These are phyloP conservation scores for Heterochromis multidens DNA, from an alignment of 2,113 vertebrate species.

Conservation along the genomic window DNA sequence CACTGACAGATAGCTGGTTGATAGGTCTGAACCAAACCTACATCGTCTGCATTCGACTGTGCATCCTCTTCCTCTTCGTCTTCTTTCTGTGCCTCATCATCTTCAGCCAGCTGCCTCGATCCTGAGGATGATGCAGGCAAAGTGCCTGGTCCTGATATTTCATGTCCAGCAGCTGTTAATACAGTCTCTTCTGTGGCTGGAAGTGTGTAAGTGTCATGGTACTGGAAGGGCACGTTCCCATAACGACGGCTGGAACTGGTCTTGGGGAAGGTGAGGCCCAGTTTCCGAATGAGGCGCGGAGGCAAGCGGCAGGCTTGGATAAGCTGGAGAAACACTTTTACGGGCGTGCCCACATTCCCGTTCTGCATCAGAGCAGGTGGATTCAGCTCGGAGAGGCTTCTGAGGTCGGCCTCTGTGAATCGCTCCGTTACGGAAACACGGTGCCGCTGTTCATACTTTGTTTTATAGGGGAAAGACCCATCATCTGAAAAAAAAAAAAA, in stretches of 20 bases:
- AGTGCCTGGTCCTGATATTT: conserved; percentile 75
- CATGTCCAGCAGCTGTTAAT: conserved; percentile 85
- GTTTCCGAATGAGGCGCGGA: conserved; percentile 83
- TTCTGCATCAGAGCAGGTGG: conserved; percentile 88
- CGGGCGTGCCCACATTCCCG: conserved; percentile 91
- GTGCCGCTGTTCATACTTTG: conserved; percentile 74
- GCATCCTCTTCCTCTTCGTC: conserved; percentile 41
- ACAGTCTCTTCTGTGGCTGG: conserved; percentile 75
- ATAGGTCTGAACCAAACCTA: conserved; percentile 73
- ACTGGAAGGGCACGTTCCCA: conserved; percentile 89
- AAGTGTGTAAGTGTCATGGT: conserved; percentile 69
- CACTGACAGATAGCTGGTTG: not conserved
- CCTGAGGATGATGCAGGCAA: not conserved
- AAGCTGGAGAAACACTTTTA: conserved; percentile 86
- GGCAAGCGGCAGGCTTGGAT: conserved; percentile 92
- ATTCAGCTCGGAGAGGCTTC: conserved; percentile 84
- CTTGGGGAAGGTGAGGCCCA: conserved; percentile 88
- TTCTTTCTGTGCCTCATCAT: conserved; percentile 13
- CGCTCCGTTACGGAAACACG: conserved; percentile 49
- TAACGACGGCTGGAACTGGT: conserved; percentile 86
- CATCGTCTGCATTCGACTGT: conserved; percentile 79
- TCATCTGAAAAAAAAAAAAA: conserved; percentile 63
- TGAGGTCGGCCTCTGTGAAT: conserved; percentile 79
- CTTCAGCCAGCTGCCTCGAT: not conserved
- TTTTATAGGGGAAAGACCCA: conserved; percentile 69